Evolutionary conservation across 1,140 invertebrate species (phyloP).

Genomic region (Drosophila sulfurigaster): DNA sequence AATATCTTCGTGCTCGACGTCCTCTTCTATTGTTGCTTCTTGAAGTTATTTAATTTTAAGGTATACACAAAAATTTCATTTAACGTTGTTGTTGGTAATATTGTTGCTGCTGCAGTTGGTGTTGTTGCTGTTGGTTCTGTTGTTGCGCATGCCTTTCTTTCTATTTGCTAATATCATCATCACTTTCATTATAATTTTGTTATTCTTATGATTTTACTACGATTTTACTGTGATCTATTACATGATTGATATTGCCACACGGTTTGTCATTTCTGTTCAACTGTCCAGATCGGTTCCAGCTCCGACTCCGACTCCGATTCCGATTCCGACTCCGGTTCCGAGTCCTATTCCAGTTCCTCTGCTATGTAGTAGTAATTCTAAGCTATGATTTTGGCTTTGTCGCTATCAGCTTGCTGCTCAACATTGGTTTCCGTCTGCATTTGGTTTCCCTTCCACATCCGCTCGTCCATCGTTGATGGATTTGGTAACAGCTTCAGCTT

Average conservation of each 20-base stretch:
- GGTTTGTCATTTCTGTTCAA: constrained; percentile 51
- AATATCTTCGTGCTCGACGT: constrained; percentile 65
- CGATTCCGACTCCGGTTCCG: constrained; percentile 6
- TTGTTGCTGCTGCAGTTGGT: constrained; percentile 46
- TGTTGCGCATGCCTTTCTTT: constrained; percentile 51
- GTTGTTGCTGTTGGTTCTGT: constrained; percentile 36
- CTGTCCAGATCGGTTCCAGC: constrained; percentile 30
- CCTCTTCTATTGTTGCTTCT: constrained; percentile 52
- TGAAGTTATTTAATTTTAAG: constrained; percentile 59
- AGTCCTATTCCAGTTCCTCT: constrained; percentile 14
- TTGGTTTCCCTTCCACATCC: constrained; percentile 14
- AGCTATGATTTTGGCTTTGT: constrained; percentile 81
- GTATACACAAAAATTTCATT: constrained; percentile 80
- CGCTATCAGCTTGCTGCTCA: constrained; percentile 61
- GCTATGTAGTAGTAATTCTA: constrained; percentile 68
- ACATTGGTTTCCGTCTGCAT: constrained; percentile 25
- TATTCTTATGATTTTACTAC: constrained; percentile 58
- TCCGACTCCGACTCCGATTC: not conserved
- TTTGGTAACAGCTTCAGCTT: not conserved
- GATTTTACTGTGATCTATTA: constrained; percentile 62
- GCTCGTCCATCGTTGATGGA: constrained; percentile 7
- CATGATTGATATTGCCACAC: constrained; percentile 77
- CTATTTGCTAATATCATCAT: constrained; percentile 74
- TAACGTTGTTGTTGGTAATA: constrained; percentile 36
- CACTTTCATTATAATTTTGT: constrained; percentile 37